These are phyloP conservation scores for Melinopterus prodromus DNA, from an alignment of 2,888 invertebrate genomes.

Conservation along the genomic window DNA sequence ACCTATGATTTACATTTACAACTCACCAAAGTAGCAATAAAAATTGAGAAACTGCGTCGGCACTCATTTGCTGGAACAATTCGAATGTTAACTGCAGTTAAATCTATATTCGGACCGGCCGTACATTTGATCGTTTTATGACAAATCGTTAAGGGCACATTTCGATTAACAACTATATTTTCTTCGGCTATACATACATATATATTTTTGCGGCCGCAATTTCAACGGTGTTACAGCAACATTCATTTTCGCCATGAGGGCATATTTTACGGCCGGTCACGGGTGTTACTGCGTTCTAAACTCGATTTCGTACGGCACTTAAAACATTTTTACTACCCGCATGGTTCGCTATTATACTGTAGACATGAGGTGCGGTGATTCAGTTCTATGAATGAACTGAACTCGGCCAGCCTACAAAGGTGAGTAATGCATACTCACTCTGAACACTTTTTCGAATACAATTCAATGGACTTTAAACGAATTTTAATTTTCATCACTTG, in stretches of 20 bases:
- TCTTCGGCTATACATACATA: background rate
- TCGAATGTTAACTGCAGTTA: conserved; percentile 9
- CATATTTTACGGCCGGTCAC: background rate
- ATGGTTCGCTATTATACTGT: background rate
- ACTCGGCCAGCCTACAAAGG: background rate
- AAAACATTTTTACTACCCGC: background rate
- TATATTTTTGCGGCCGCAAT: background rate
- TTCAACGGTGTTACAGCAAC: background rate
- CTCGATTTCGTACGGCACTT: background rate
- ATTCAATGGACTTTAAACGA: too few species aligned
- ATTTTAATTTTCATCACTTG: too few species aligned
- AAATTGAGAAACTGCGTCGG: background rate
- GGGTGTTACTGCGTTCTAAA: background rate
- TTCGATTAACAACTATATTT: conserved; percentile 27
- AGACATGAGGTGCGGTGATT: background rate
- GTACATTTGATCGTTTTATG: conserved; percentile 23
- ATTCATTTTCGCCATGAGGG: background rate
- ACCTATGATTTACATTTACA: background rate
- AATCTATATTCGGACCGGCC: conserved; percentile 13
- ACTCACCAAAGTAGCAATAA: background rate
- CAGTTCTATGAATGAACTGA: background rate
- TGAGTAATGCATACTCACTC: too few species aligned
- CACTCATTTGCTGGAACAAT: conserved; percentile 4
- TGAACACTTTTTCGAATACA: too few species aligned
- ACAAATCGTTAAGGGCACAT: conserved; percentile 19